These are phyloP conservation scores for Enteromius unitaeniatus DNA, from an alignment of 2,797 vertebrate genomes.

Conservation along the genomic window DNA sequence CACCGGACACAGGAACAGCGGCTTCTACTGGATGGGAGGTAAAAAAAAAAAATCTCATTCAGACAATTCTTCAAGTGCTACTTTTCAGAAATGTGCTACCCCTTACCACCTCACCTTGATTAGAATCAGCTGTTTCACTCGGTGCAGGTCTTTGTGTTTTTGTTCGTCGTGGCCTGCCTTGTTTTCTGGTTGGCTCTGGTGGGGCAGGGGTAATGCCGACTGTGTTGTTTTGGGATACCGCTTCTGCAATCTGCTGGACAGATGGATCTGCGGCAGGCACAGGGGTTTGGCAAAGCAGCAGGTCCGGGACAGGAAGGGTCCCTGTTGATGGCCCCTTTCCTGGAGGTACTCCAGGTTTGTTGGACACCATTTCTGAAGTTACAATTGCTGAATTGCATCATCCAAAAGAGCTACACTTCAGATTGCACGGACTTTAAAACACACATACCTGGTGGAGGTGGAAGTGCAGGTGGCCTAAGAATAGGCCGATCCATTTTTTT, in stretches of 20 bases:
- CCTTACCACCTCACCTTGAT: slow-evolving; percentile 67
- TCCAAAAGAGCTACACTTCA: not conserved
- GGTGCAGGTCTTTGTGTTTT: slow-evolving; percentile 77
- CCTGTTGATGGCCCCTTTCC: slow-evolving; percentile 51
- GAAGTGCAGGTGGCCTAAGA: slow-evolving; percentile 82
- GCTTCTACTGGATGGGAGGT: slow-evolving; percentile 14
- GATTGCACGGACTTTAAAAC: not conserved
- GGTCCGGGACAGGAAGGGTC: slow-evolving; percentile 72
- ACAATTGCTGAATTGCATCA: not conserved
- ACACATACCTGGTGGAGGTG: slow-evolving; percentile 67
- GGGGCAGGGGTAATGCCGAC: slow-evolving; percentile 50
- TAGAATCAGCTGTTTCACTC: slow-evolving; percentile 58
- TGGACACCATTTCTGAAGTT: slow-evolving; percentile 56
- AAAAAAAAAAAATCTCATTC: not conserved
- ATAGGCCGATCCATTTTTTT: slow-evolving; percentile 96
- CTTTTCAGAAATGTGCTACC: not conserved
- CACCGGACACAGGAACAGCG: slow-evolving; percentile 13
- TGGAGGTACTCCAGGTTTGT: slow-evolving; percentile 45
- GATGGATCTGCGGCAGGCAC: slow-evolving; percentile 59
- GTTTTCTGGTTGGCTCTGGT: slow-evolving; percentile 78
- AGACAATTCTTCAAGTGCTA: not conserved
- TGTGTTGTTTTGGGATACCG: slow-evolving; percentile 52
- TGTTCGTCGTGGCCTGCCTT: slow-evolving; percentile 80
- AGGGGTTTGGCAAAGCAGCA: slow-evolving; percentile 75
- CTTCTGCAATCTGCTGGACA: slow-evolving; percentile 69